Base-by-base conservation (phyloP, 2,113 vertebrate species). In the Laticauda laticaudata region DNA sequence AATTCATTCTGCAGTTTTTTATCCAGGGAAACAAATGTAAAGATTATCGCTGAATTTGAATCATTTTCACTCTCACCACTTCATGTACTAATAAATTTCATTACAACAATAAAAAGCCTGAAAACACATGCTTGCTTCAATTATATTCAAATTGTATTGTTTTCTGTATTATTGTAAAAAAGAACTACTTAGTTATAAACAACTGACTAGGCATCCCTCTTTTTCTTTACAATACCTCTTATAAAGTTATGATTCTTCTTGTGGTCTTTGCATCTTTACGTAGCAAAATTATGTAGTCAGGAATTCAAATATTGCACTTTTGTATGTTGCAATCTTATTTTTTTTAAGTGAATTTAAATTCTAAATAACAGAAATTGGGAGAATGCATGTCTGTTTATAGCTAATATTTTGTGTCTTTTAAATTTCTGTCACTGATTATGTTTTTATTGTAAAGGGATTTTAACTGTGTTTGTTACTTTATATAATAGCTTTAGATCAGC, bases 401-500 rank as follows among this genome's bases (percentile, higher is more conserved):
- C 87, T 1, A 8, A 48, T 12, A 8, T 45, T 51, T 3, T 54
- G 48, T 5, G 64, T 39, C 8, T 57, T 88, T 93, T 90, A 53
- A 6, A 9, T 94, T 57, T 93, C 86, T 39, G 39, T 90, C 95
- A 29, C 5, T 86, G 26, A 34, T 87, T 57, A 59, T 91, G 90
- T 55, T 55, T 93, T 91, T 91, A 93, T 54, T 53, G 75, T 92
- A 86, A 93, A 91, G 56, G 48, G 21, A 55, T 96, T 91, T 69
- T 92, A 87, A 93, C 34, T 69, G 86, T 75, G 26, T 90, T 6
- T 48, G 0, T 93, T 87, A 94, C 92, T 81, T 81, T 95, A 55
- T 69, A 69, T 69, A 69, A n/a, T n/a, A 69, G 11, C 14, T 69
- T 69, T 69, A n/a, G 11, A 69, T 69, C 4, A 14, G 61, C 29